Evolutionary conservation across 1,140 invertebrate genomes (phyloP), one percentile per base, ranked within the genome.

Genomic region (Venustaconcha ellipsiformis): DNA sequence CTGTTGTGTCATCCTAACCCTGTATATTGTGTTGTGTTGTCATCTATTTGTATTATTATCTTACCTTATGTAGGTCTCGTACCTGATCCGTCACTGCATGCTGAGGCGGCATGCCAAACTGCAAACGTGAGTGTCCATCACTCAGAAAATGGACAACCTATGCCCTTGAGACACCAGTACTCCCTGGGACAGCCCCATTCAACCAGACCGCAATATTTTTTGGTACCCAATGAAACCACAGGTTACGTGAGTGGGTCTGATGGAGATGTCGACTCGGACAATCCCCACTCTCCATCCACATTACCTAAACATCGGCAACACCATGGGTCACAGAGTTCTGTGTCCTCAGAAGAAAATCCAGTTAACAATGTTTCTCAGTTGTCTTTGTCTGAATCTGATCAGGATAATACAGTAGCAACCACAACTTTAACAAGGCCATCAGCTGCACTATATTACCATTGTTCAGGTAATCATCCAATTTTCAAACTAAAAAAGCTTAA

Each of bases 231-330:
- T 48, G 37, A 48, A 48, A 48, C 37, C 37, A 48, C 37, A 48
- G 84, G 82, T 74, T 88, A 88, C 78, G 77, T 82, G 58, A 84
- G 81, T 76, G 85, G 81, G 15, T 87, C 86, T 1, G 87, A 88
- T 69, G 87, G 84, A 13, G 87, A 88, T 56, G 74, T 72, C 55
- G 87, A 88, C 12, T 79, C 81, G 3, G 72, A 79, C 30, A 69
- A 76, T 48, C 70, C 79, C 48, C 67, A 72, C 15, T 78, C 79
- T 2, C 72, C 75, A 14, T 66, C 60, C n/a, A 67, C 58, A 48
- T 48, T 48, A 60, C 64, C 15, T 11, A 71, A 67, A n/a, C 63
- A 69, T 72, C 70, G 70, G 57, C 69, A 79, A 37, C 73, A 79
- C 48, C 78, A 79, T 56, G 73, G 78, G 23, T 78, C 80, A 26